These are phyloP conservation scores for Sorex maritimensis DNA, from an alignment of 2,797 vertebrate genomes.

Conservation along the genomic window DNA sequence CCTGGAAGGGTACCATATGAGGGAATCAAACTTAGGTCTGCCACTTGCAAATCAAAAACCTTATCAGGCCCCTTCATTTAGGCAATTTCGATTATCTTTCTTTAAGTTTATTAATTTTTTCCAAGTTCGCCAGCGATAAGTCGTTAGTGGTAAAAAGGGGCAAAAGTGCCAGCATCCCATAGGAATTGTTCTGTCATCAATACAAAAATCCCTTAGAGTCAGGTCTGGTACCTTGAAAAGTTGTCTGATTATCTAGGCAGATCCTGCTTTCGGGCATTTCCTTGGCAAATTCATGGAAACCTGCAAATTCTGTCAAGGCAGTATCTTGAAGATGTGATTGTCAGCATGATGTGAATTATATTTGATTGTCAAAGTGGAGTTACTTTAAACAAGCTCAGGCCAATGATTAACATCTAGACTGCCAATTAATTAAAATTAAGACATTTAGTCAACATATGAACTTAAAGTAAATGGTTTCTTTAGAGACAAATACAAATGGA, in stretches of 20 bases:
- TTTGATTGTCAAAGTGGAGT: background rate
- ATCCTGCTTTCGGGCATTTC: constrained; percentile 7
- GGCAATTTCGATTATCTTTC: background rate
- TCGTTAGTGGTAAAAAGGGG: background rate
- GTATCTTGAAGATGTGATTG: background rate
- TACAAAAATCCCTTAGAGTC: background rate
- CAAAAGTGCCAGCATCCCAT: too few species aligned
- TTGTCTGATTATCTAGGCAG: background rate
- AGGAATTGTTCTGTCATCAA: too few species aligned
- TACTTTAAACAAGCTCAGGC: background rate
- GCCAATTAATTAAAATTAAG: constrained; percentile 17
- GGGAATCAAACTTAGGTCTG: too few species aligned
- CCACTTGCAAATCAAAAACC: too few species aligned
- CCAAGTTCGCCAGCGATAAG: background rate
- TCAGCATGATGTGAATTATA: background rate
- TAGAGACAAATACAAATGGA: background rate
- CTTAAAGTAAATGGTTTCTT: constrained; percentile 49
- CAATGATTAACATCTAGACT: background rate
- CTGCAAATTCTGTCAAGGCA: background rate
- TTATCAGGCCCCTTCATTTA: background rate
- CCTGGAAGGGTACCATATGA: too few species aligned
- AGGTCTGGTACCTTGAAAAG: background rate
- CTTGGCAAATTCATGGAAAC: background rate
- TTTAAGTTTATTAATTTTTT: background rate
- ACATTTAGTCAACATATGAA: background rate